Evolutionary conservation across 2,888 invertebrate species (phyloP).

Genomic region (Mycalesis mineus): DNA sequence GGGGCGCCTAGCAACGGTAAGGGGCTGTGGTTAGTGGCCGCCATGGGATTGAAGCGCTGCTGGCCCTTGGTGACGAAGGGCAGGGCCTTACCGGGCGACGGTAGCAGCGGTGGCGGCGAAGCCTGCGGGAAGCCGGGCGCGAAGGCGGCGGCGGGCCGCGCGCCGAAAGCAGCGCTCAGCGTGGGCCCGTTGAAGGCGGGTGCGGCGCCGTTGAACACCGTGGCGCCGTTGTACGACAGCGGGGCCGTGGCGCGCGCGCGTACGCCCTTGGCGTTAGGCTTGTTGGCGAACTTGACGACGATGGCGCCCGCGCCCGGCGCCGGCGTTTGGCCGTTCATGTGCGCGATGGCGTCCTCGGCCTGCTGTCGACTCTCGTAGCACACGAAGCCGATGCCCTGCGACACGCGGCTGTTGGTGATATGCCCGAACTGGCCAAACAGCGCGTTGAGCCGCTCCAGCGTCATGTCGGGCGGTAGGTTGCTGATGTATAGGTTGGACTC

Average conservation of each 20-base stretch:
- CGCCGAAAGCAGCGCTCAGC: constrained; percentile 61
- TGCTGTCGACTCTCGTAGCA: constrained; percentile 68
- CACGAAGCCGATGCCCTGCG: constrained; percentile 74
- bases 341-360: constrained; percentile 71
- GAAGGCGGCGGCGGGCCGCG: constrained; percentile 59
- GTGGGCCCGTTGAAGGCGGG: constrained; percentile 63
- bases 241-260: constrained; percentile 59
- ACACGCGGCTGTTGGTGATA: constrained; percentile 73
- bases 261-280: constrained; percentile 65
- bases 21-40: constrained; percentile 65
- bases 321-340: constrained; percentile 67
- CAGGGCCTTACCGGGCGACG: constrained; percentile 72
- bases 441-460: constrained; percentile 67
- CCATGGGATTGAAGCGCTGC: constrained; percentile 74
- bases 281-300: constrained; percentile 73
- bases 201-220: constrained; percentile 60
- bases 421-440: constrained; percentile 65
- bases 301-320: constrained; percentile 66
- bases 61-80: constrained; percentile 75
- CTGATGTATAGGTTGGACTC: constrained; percentile 76
- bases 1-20: constrained; percentile 68
- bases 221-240: constrained; percentile 64
- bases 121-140: constrained; percentile 67
- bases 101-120: constrained; percentile 69
- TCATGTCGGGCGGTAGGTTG: constrained; percentile 75